Evolutionary conservation across 2,113 vertebrate genomes (phyloP), one percentile per base, ranked within the genome.

Genomic region (Chaetodon auriga): DNA sequence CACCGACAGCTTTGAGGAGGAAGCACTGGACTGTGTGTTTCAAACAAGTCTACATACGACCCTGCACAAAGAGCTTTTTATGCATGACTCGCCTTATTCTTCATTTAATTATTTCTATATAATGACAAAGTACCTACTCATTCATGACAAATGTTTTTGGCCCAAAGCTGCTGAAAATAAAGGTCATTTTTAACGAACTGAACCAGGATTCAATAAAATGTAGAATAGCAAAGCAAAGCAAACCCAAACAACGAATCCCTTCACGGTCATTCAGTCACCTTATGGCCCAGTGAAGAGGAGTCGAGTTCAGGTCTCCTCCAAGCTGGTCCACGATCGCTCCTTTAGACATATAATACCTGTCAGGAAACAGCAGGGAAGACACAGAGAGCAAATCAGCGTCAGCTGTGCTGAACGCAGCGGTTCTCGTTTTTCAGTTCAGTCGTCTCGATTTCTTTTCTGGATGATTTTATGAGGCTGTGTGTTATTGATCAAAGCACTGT

Each of bases 201-300:
- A 53, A 75, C 1, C 9, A 12, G 21, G 13, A 62, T 30, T 75
- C 5, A 51, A 38, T 64, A 1, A 75, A 53, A 53, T 23, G 25
- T 41, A 7, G 6, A 30, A 11, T 13, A 54, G 4, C 19, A 11
- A 13, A 54, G 2, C 23, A 48, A 1, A 21, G 9, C 46, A 46
- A 35, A 60, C 11, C 9, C 15, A 1, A 75, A 19, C 73, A 64
- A 14, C 1, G 0, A 76, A 75, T 30, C 21, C 15, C 41, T 3
- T 51, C 18, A 12, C 3, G 12, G 19, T 68, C 30, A 41, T 54
- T 54, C 43, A 65, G 73, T 88, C 94, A 99, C 98, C 98, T 96
- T 83, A 98, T 94, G 7, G 98, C 97, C 98, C 98, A 99, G 86
- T 99, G 98, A 86, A 99, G 97, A 14, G 98, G 97, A 7, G 98